Base-by-base conservation (phyloP, 1,140 invertebrate species). In the Scaptomyza montana region DNA sequence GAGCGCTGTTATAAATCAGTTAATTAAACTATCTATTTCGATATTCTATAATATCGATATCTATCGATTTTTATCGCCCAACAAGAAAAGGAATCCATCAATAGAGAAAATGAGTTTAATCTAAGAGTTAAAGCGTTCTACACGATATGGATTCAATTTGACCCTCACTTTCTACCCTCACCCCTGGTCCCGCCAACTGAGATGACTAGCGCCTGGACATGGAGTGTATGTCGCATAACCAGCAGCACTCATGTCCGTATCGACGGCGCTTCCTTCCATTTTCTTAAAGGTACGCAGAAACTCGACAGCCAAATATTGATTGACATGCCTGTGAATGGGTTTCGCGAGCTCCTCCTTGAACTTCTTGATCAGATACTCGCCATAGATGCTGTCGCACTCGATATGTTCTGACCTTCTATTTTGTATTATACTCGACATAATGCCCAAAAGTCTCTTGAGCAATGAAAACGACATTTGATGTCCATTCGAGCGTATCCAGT, bases 161-260 rank as follows among this genome's bases (percentile, higher is more conserved):
- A 39, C 3, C 2, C 21, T 33, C 36, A 30, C 46, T 91, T 93
- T 92, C 72, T 93, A 95, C 1, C 33, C 33, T 36, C 33, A 36
- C 54, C 95, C 95, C 62, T 89, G 90, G 7, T 92, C 81, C 57
- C 94, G 95, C 94, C 95, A 96, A 77, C 93, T 93, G 1, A 94
- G 81, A 6, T 92, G 43, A 39, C 62, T 69, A 87, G 95, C 92
- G 13, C 95, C 95, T 19, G 93, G 91, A 78, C 94, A 95, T 9
- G 92, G 87, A 78, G 90, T 77, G 84, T 94, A 95, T 39, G 94
- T 81, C 2, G 68, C 25, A 41, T 93, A 89, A 59, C 93, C 92
- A 36, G 72, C 77, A 90, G 3, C 92, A 92, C 43, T 94, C 41
- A 94, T 90, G 30, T 95, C 93, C 28, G 93, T 92, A 12, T 93